Base-by-base conservation (phyloP, 2,888 invertebrate genomes). In the Anticlea derivata region DNA sequence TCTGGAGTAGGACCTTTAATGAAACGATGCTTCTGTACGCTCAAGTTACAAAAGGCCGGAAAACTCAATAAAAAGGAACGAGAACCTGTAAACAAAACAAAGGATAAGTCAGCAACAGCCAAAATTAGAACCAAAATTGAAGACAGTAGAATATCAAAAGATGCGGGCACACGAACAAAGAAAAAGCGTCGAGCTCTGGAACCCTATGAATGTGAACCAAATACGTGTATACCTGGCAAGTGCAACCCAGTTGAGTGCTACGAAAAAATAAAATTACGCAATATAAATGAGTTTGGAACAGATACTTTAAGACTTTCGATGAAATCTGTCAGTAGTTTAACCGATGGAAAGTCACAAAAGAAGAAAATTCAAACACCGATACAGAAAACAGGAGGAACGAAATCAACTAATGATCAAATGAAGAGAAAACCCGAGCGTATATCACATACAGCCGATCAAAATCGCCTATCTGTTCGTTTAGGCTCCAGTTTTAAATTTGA, bases 151-250 rank as follows among this genome's bases (percentile, higher is more conserved):
- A 22, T 41, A 31, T 45, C 31, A 26, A 57, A 55, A 60, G 31
- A 57, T 44, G 43, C 47, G 10, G 61, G 58, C 31, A 56, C 52
- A 33, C 33, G 40, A 41, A 48, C 46, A 11, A 33, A 53, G 6
- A 52, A 55, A 49, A 41, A 4, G 10, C 35, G 20, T 48, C 52
- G n/a, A 26, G 22, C 55, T 40, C 37, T 68, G 23, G 58, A 68
- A 7, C 68, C 74, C 6, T 68, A 69, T 54, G 70, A 74, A 65
- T 76, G 72, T 65, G 75, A 75, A 61, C 70, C 73, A 11, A 67
- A 68, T 10, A 52, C 62, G 20, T 75, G 73, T 54, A 47, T 64
- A 11, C 73, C 74, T 41, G 68, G 67, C 17, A 41, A 64, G 43
- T 77, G 76, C 50, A 59, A 75, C 58, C 71, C 75, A 20, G 40